phyloP scores from a whole-genome alignment of 2,888 invertebrate species.

The Troglohyphantes excavatus region DNA sequence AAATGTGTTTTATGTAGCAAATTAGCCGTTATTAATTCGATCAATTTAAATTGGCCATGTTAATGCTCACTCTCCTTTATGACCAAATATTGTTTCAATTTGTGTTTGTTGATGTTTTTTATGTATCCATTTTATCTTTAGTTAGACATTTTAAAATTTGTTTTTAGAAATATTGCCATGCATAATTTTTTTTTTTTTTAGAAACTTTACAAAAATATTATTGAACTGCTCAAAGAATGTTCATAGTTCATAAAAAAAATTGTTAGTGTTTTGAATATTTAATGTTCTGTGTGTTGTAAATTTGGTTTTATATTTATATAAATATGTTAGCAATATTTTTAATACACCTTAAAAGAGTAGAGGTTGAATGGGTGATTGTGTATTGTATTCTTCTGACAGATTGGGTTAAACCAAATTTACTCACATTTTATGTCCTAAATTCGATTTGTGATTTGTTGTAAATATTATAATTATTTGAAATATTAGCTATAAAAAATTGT shows the following conservation, averaged over 20 bases:
- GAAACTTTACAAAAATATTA: conserved; percentile 1
- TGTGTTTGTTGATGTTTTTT: conserved; percentile 46
- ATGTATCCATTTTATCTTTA: conserved; percentile 58
- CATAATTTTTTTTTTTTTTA: neutral
- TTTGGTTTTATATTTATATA: neutral
- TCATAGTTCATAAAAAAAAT: conserved; percentile 16
- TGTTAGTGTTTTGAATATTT: conserved; percentile 51
- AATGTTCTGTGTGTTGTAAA: conserved; percentile 10
- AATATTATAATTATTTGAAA: neutral
- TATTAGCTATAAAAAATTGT: neutral
- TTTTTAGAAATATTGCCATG: neutral
- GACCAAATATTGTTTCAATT: conserved; percentile 57
- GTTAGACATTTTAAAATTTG: neutral
- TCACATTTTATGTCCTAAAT: no score
- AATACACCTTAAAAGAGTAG: neutral
- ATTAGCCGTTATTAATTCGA: no score
- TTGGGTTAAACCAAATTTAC: neutral
- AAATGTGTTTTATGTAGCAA: no score
- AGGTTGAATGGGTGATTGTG: no score
- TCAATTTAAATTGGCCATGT: conserved; percentile 31
- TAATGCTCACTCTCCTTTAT: conserved; percentile 13
- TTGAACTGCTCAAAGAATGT: conserved; percentile 17
- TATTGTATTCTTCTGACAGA: no score
- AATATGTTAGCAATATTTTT: conserved; percentile 10
- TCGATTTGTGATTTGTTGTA: neutral